Base-by-base conservation (phyloP, 2,797 vertebrate species). In the Eupleurogrammus muticus region DNA sequence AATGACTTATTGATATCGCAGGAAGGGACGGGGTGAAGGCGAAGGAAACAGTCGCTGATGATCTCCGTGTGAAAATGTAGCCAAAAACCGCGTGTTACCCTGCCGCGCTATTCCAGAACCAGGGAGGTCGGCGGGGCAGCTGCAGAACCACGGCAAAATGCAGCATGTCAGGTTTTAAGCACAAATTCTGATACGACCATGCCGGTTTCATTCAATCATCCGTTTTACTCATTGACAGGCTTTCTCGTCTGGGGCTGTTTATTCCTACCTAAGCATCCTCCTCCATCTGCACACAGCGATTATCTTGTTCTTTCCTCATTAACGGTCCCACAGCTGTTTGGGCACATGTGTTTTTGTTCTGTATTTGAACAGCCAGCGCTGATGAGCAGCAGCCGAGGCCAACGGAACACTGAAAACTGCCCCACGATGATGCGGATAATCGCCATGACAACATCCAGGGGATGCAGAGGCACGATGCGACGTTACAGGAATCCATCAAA, bases 391-490 rank as follows among this genome's bases (percentile, higher is more conserved):
- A 80, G 77, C 80, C 74, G 75, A 73, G 72, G 84, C 79, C 75
- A n/a, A 66, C 75, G 81, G 73, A 86, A 77, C 69, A 75, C 64
- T 60, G n/a, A n/a, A 64, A 81, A 84, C 79, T 73, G 87, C 79
- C 73, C 63, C 66, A 69, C 77, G 67, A 28, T 67, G 72, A 66
- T 75, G 68, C 80, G 84, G 79, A 91, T 91, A 88, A 89, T 91
- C 70, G 75, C 91, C 90, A 92, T 90, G 90, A 88, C 89, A 90
- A 93, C 89, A 52, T 63, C 69, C 69, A 70, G 50, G 38, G 79
- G 68, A 65, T 66, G 42, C 20, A 12, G 36, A 71, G 40, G 64
- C 52, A 50, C 2, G 16, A 7, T 52, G 75, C 65, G 70, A 52
- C 49, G 68, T 73, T 48, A 66, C 56, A 59, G 50, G 61, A 77